A percentile compares a stretch with the other conserved stretches of the same genome.
phyloP scores from a whole-genome alignment of 2,113 vertebrate genomes.

The Glaucidium brasilianum region DNA sequence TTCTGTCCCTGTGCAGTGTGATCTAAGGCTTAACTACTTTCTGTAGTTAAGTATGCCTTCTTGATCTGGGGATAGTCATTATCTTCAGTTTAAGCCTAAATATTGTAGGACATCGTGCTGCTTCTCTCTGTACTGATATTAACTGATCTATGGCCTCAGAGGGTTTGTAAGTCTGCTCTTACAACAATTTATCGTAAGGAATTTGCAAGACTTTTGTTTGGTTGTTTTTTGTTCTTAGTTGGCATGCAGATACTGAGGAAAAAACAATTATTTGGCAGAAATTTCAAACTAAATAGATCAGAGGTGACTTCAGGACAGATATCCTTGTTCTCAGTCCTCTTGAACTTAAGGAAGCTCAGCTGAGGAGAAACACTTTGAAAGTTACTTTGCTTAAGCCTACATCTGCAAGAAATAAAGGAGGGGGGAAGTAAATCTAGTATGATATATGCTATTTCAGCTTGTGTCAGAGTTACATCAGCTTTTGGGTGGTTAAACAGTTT shows the following conservation, averaged over 20 bases:
- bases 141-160: not conserved
- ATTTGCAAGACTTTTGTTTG: not conserved
- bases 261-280: not conserved
- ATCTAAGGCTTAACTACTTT: not conserved
- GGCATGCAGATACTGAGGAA: not conserved
- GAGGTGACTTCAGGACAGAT: not conserved
- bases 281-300: not conserved
- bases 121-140: not conserved
- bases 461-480: not conserved
- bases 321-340: not conserved
- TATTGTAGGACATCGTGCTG: not conserved
- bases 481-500: not conserved
- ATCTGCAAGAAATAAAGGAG: not conserved
- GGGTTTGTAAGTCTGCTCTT: not conserved
- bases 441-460: not conserved
- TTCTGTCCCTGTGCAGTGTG: rapidly evolving
- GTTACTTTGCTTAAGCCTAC: not conserved
- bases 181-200: not conserved
- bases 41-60: not conserved
- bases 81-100: not conserved
- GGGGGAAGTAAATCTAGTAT: not conserved
- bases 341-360: not conserved
- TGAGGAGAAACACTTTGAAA: not conserved
- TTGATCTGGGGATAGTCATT: not conserved
- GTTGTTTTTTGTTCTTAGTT: not conserved